Evolutionary conservation across 1,140 invertebrate genomes (phyloP).

Genomic region (Drosophila tani): DNA sequence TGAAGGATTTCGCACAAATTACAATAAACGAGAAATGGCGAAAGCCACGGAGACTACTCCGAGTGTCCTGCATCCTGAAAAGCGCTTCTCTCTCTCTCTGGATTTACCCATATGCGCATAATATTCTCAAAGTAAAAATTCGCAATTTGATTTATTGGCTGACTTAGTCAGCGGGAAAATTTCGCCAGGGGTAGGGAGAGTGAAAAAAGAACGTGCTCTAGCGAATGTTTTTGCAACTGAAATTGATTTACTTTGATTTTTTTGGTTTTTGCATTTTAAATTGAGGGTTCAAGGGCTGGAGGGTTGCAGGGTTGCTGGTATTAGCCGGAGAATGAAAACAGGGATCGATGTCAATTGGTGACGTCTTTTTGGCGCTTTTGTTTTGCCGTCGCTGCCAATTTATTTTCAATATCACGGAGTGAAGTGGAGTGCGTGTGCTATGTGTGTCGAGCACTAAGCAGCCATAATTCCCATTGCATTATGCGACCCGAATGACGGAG

Average conservation of each 20-base stretch:
- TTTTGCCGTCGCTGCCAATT: constrained; percentile 78
- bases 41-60: constrained; percentile 8
- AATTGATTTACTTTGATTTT: constrained; percentile 85
- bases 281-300: constrained; percentile 41
- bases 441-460: constrained; percentile 64
- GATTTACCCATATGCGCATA: constrained; percentile 71
- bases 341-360: constrained; percentile 73
- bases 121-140: constrained; percentile 53
- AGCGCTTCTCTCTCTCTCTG: not conserved
- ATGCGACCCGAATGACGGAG: constrained; percentile 57
- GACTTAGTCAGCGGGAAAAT: constrained; percentile 60
- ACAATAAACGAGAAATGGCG: constrained; percentile 50
- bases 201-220: constrained; percentile 27
- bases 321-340: constrained; percentile 19
- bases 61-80: constrained; percentile 26
- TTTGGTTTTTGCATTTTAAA: constrained; percentile 84
- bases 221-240: constrained; percentile 70
- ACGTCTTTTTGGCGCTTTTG: constrained; percentile 70
- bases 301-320: constrained; percentile 43
- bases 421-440: constrained; percentile 6
- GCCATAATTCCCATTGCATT: constrained; percentile 81
- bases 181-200: constrained; percentile 31
- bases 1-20: constrained; percentile 78
- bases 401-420: constrained; percentile 69
- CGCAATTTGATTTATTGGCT: constrained; percentile 81